Evolutionary conservation across 2,113 vertebrate genomes (phyloP).

Genomic region (Mystacornis crossleyi): DNA sequence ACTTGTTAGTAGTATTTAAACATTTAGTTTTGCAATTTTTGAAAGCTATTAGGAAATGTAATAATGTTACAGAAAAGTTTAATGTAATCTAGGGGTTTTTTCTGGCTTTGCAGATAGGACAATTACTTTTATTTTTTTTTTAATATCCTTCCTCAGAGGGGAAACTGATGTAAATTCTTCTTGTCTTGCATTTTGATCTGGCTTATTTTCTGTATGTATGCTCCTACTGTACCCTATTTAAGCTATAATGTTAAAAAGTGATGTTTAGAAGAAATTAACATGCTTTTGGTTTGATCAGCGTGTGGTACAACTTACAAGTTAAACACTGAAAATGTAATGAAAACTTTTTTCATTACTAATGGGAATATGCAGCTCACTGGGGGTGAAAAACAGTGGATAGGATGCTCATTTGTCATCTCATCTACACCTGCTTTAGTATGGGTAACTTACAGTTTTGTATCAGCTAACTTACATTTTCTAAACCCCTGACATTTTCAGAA

Average conservation of each 20-base stretch:
- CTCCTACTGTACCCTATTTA: background rate
- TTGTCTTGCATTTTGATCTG: background rate
- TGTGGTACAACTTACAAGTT: background rate
- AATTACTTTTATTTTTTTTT: background rate
- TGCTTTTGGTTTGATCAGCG: background rate
- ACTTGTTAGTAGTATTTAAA: conserved; percentile 44
- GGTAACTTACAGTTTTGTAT: background rate
- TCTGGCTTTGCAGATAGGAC: background rate
- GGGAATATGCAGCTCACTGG: background rate
- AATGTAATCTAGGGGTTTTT: background rate
- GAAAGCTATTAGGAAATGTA: conserved; percentile 17
- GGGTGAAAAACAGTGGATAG: background rate
- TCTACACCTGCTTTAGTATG: background rate
- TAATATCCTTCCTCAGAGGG: background rate
- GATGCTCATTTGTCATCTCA: background rate
- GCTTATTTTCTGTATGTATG: background rate
- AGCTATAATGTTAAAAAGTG: background rate
- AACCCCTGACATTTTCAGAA: background rate
- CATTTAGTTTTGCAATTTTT: background rate
- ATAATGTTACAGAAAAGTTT: conserved; percentile 4
- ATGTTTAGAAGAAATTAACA: background rate
- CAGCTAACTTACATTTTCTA: background rate
- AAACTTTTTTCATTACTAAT: background rate
- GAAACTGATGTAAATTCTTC: background rate
- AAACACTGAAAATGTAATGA: background rate